Conservation (phyloP, 2,797 vertebrate genomes). For the Graptemys geographica region DNA sequence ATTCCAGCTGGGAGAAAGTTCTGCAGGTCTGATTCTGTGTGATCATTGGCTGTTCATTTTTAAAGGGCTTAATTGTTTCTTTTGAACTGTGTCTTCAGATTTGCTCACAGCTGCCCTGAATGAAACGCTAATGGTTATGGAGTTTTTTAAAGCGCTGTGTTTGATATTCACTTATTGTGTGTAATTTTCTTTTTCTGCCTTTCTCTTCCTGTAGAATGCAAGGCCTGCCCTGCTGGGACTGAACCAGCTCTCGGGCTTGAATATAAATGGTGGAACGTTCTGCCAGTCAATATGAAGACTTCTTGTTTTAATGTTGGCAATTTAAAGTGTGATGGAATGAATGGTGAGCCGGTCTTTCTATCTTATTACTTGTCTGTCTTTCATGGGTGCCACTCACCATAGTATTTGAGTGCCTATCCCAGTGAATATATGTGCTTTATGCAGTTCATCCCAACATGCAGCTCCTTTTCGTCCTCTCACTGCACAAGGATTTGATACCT, state of each 20-base stretch:
- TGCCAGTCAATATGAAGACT: constrained; percentile 95
- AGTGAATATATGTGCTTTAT: background rate
- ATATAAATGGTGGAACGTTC: constrained; percentile 98
- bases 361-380: background rate
- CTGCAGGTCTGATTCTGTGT: background rate
- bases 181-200: background rate
- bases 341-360: constrained; percentile 84
- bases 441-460: accelerated
- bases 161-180: accelerated
- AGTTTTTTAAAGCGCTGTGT: background rate
- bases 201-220: constrained; percentile 84
- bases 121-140: background rate
- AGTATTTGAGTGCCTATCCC: background rate
- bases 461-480: background rate
- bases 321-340: constrained; percentile 96
- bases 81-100: background rate
- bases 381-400: background rate
- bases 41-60: background rate
- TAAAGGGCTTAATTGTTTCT: background rate
- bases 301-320: constrained; percentile 98
- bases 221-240: constrained; percentile 92
- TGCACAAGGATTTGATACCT: background rate
- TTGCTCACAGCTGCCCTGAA: background rate
- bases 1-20: background rate
- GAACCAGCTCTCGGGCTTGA: constrained; percentile 93